Evolutionary conservation across 2,797 vertebrate genomes (phyloP).

Genomic region (Bradypodion pumilum): DNA sequence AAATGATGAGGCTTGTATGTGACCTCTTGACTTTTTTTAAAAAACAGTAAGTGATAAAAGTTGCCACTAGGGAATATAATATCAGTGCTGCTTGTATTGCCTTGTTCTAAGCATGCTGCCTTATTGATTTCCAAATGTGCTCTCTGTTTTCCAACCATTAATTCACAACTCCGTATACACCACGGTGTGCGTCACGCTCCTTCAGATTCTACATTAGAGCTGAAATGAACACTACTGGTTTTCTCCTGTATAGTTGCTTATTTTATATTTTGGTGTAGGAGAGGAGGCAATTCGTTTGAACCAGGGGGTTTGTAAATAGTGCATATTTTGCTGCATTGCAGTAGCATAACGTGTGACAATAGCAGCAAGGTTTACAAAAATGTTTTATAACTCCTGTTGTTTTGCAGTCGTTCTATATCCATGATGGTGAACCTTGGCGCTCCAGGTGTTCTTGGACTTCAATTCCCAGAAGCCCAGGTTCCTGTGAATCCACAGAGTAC

Average conservation of each 20-base stretch:
- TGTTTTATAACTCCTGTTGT: conserved; percentile 85
- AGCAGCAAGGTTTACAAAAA: conserved; percentile 94
- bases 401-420: conserved; percentile 84
- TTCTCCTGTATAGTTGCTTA: conserved; percentile 78
- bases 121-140: conserved; percentile 75
- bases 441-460: too few species aligned
- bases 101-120: conserved; percentile 85
- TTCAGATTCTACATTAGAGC: conserved; percentile 69
- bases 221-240: conserved; percentile 73
- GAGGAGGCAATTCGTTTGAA: conserved; percentile 62
- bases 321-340: conserved; percentile 76
- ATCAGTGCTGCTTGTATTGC: conserved; percentile 80
- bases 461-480: too few species aligned
- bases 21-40: conserved; percentile 81
- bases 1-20: conserved; percentile 81
- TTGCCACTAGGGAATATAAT: conserved; percentile 71
- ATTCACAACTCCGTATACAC: conserved; percentile 53
- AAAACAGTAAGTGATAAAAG: conserved; percentile 65
- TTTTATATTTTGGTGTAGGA: conserved; percentile 46
- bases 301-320: conserved; percentile 87
- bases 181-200: conserved; percentile 45
- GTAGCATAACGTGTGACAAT: conserved; percentile 89
- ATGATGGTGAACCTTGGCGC: too few species aligned
- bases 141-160: conserved; percentile 62
- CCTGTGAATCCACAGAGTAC: too few species aligned